These are phyloP conservation scores for Nothoprocta pentlandii DNA, from an alignment of 2,113 vertebrate species.

Conservation along the genomic window DNA sequence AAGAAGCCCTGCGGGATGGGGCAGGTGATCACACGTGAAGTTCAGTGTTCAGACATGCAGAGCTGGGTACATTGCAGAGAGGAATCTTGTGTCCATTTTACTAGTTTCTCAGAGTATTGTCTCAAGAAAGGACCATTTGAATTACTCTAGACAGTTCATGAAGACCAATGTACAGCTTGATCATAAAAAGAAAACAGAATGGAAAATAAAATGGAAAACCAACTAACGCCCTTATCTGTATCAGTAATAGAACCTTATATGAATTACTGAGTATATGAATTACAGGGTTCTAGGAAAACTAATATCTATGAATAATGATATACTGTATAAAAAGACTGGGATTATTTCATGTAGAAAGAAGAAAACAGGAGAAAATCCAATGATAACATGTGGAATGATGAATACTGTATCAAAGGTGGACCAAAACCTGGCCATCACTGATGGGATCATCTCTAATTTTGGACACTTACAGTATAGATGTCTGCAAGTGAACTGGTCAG, in stretches of 20 bases:
- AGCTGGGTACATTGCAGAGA: not conserved
- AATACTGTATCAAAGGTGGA: not conserved
- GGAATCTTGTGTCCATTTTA: not conserved
- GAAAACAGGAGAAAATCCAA: not conserved
- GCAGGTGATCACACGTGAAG: not conserved
- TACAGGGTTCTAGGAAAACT: not conserved
- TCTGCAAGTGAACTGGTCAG: not conserved
- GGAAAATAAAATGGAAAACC: not conserved
- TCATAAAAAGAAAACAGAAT: not conserved
- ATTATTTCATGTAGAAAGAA: not conserved
- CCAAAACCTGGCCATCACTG: not conserved
- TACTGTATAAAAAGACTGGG: not conserved
- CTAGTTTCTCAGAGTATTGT: not conserved
- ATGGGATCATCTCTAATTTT: not conserved
- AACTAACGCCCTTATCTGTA: not conserved
- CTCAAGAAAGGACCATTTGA: not conserved
- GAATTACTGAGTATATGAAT: not conserved
- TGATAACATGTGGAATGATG: not conserved
- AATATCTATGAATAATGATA: not conserved
- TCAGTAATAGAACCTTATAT: not conserved
- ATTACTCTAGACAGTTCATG: not conserved
- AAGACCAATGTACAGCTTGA: not conserved
- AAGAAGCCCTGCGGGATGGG: not conserved
- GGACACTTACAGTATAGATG: not conserved
- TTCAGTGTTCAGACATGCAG: not conserved